Evolutionary conservation across 2,888 invertebrate species (phyloP).

Genomic region (Nasonovia ribisnigri): DNA sequence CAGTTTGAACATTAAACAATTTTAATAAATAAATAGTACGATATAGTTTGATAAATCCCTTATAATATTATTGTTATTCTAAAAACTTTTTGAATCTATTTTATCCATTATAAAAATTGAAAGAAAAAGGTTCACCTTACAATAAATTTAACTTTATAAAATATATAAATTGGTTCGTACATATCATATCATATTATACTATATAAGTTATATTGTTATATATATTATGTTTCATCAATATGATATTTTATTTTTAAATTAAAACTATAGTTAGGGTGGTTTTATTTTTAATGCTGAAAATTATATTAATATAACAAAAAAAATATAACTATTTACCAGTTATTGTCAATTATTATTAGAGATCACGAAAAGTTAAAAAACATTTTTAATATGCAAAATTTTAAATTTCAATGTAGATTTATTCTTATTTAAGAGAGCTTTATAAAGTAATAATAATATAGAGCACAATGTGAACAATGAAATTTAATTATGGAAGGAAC

Average conservation of each 20-base stretch:
- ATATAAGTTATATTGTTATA: background rate
- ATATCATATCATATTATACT: background rate
- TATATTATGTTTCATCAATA: background rate
- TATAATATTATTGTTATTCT: background rate
- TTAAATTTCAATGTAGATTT: slow-evolving; percentile 19
- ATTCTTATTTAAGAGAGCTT: slow-evolving; percentile 17
- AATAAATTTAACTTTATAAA: background rate
- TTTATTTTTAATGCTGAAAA: background rate
- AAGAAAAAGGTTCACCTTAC: background rate
- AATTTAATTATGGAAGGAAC: slow-evolving; percentile 38
- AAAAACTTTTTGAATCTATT: slow-evolving; percentile 33
- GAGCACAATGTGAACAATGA: slow-evolving; percentile 28
- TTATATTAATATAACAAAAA: background rate
- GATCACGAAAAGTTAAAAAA: background rate
- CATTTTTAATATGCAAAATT: background rate
- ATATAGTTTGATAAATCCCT: background rate
- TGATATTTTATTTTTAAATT: background rate
- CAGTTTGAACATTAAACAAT: slow-evolving; percentile 30
- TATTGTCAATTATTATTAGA: background rate
- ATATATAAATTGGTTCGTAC: background rate
- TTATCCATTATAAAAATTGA: slow-evolving; percentile 1
- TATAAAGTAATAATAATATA: background rate
- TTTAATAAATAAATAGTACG: background rate
- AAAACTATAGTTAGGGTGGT: background rate
- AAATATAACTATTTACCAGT: background rate